phyloP scores from a whole-genome alignment of 92 coral and sea anemone genomes.

The Parazoanthus darwini region DNA sequence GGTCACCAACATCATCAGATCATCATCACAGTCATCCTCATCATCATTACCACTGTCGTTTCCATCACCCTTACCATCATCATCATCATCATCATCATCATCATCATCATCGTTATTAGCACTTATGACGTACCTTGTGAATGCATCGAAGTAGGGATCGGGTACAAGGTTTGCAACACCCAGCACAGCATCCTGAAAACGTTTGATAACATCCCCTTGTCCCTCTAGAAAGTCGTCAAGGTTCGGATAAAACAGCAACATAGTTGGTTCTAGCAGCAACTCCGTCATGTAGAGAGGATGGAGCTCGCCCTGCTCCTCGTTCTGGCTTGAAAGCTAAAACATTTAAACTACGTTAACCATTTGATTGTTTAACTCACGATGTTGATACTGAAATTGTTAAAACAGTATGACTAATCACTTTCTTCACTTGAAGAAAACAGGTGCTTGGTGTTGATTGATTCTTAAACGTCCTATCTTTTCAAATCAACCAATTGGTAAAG shows the following conservation, averaged over 20 bases:
- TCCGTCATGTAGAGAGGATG: constrained; percentile 93
- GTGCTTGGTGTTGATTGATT: no score
- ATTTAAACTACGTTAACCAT: not conserved
- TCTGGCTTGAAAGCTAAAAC: constrained; percentile 28
- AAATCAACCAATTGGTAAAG: no score
- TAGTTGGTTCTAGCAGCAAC: constrained; percentile 87
- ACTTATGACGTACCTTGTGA: constrained; percentile 71
- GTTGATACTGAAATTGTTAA: not conserved
- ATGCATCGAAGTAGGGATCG: constrained; percentile 93
- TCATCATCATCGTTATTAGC: no score
- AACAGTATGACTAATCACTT: not conserved
- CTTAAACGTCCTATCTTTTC: no score
- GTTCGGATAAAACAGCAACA: constrained; percentile 84
- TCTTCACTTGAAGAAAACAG: no score
- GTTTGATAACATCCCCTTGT: constrained; percentile 90
- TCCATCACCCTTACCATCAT: no score
- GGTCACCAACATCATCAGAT: no score
- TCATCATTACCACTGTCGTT: no score
- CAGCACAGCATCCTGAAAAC: constrained; percentile 97
- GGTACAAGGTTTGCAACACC: constrained; percentile 96
- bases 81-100: no score
- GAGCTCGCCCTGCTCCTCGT: constrained; percentile 81
- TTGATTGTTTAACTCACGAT: not conserved
- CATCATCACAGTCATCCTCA: no score
- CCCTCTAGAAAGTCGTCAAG: constrained; percentile 99